These are phyloP conservation scores for Anthonomus grandis DNA, from an alignment of 1,140 invertebrate genomes.

Conservation along the genomic window DNA sequence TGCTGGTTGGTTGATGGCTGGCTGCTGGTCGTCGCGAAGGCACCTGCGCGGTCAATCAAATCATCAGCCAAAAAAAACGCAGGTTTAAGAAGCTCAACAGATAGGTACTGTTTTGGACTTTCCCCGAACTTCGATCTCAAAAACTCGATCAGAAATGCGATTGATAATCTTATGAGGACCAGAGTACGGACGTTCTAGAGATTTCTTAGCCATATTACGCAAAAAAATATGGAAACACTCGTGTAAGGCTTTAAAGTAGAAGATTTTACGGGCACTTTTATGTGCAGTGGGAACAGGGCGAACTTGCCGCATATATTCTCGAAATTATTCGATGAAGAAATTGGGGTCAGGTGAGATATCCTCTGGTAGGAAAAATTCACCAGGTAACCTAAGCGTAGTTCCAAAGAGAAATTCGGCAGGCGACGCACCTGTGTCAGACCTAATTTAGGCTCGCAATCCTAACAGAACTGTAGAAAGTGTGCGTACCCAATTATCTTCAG, in stretches of 20 bases:
- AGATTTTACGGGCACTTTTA: background rate
- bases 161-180: background rate
- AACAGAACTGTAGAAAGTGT: no score
- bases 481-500: no score
- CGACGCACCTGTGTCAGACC: no score
- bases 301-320: background rate
- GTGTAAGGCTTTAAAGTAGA: background rate
- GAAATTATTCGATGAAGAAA: background rate
- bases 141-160: background rate
- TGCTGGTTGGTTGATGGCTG: no score
- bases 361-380: background rate
- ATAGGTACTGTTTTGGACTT: background rate
- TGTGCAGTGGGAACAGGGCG: background rate
- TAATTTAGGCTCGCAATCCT: no score
- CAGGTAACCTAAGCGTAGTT: background rate
- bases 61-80: background rate
- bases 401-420: no score
- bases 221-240: constrained; percentile 4
- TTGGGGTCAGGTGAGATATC: background rate
- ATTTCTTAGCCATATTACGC: background rate
- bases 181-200: constrained; percentile 1
- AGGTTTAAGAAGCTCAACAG: background rate
- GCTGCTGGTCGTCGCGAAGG: no score
- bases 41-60: no score
- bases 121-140: background rate